A percentile compares a stretch with the other conserved stretches of the same genome.
Evolutionary conservation across 2,113 vertebrate genomes (phyloP).

Genomic region (Mustelus asterias): DNA sequence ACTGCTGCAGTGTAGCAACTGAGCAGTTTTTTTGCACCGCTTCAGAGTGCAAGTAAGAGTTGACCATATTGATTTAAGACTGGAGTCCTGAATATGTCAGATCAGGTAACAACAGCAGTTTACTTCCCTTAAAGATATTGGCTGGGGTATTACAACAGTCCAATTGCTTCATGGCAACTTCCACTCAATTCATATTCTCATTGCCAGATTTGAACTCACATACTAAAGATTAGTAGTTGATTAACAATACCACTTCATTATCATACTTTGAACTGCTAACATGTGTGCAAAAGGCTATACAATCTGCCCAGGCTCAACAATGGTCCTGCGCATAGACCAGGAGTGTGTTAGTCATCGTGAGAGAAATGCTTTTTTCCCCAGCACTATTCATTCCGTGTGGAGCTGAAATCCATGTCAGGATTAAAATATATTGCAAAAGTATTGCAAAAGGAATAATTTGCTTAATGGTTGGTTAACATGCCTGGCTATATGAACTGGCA

Average conservation of each 20-base stretch:
- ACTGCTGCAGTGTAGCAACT: neutral
- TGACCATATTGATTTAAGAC: neutral
- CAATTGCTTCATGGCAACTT: neutral
- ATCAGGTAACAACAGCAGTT: neutral
- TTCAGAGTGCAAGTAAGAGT: neutral
- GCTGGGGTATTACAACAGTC: neutral
- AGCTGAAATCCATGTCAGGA: neutral
- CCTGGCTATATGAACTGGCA: neutral
- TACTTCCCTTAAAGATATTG: neutral
- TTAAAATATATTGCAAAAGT: neutral
- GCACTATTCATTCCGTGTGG: neutral
- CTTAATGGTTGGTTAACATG: neutral
- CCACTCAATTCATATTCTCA: neutral
- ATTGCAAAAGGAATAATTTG: constrained; percentile 27
- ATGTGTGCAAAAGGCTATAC: neutral
- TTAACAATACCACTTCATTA: neutral
- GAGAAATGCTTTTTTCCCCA: neutral
- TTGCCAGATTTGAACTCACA: neutral
- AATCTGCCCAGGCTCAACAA: neutral
- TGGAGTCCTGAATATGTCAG: neutral
- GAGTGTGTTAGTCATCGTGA: neutral
- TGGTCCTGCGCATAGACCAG: neutral
- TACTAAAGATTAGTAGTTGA: too few species aligned
- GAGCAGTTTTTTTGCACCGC: neutral
- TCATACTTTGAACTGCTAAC: neutral